phyloP scores from a whole-genome alignment of 2,113 vertebrate species.

The Sterrhoptilus dennistouni region DNA sequence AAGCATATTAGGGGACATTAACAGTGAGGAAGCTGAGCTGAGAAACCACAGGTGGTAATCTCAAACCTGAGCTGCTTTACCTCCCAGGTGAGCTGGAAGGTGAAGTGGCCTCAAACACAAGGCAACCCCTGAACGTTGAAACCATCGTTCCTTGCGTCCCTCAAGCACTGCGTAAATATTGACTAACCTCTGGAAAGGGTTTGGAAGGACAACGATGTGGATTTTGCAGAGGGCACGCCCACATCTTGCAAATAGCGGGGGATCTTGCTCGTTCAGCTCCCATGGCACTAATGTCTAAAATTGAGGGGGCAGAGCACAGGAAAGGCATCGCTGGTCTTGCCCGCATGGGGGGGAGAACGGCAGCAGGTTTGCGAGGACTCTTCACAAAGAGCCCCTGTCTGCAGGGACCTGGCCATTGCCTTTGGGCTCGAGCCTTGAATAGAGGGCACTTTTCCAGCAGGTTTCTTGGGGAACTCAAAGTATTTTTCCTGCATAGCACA shows the following conservation, averaged over 20 bases:
- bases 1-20: not conserved
- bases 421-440: not conserved
- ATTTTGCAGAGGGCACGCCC: not conserved
- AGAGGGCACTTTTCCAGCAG: conserved; percentile 4
- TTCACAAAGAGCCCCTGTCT: conserved; percentile 56
- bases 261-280: not conserved
- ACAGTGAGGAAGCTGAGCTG: not conserved
- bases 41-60: not conserved
- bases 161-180: conserved; percentile 3
- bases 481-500: not conserved
- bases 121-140: not conserved
- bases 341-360: not conserved
- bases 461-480: not conserved
- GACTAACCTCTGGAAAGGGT: conserved; percentile 1
- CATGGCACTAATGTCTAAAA: not conserved
- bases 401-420: not conserved
- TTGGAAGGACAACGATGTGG: not conserved
- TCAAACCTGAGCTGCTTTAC: not conserved
- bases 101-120: not conserved
- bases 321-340: not conserved
- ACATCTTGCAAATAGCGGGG: conserved; percentile 2
- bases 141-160: not conserved
- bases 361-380: not conserved
- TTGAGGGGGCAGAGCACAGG: not conserved
- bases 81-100: conserved; percentile 4